Conservation (phyloP, 23 tunicate species). For the Oikopleura vanhoeffeni region DNA sequence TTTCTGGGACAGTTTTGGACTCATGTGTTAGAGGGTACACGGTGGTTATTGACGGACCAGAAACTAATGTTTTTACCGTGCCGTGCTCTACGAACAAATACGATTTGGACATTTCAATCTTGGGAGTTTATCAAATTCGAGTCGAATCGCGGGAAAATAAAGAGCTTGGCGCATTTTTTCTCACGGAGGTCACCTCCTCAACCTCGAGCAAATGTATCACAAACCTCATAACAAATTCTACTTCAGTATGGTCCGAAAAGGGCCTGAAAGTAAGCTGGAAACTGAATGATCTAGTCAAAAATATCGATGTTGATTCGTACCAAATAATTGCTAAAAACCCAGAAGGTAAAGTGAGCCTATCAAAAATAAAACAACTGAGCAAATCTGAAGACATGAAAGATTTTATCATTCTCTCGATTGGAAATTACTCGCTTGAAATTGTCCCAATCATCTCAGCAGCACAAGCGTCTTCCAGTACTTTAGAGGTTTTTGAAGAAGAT, state of each 20-base stretch:
- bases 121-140: not conserved
- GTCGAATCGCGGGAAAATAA: conserved; percentile 12
- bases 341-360: too few species aligned
- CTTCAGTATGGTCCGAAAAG: too few species aligned
- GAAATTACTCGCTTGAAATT: not conserved
- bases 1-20: not conserved
- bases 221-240: not conserved
- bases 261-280: not conserved
- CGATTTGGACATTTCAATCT: not conserved
- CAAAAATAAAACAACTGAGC: too few species aligned
- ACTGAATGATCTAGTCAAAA: not conserved
- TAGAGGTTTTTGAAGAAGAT: not conserved
- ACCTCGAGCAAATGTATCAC: not conserved
- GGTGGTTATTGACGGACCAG: not conserved
- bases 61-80: not conserved
- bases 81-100: not conserved
- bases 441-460: not conserved
- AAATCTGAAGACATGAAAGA: too few species aligned
- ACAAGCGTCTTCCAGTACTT: not conserved
- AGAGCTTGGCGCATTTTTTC: not conserved
- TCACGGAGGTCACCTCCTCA: not conserved
- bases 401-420: too few species aligned
- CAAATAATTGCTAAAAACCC: too few species aligned
- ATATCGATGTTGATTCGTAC: not conserved
- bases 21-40: not conserved